Conservation (phyloP, 2,113 vertebrate genomes). For the Pagrus major region DNA sequence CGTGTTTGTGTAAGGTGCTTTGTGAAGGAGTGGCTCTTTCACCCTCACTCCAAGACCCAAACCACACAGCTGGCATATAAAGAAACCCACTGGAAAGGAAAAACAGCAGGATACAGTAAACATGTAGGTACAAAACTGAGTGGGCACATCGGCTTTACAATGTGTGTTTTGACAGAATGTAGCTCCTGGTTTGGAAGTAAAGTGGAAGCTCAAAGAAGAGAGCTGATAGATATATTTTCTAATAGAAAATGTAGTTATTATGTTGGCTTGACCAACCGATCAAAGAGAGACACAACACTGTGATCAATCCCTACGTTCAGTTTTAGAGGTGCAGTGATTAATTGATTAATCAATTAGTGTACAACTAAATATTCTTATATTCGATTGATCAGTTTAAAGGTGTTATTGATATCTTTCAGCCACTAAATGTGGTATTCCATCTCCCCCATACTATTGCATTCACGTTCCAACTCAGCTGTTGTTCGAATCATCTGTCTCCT, state of each 20-base stretch:
- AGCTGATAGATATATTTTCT: too few relatives aligned
- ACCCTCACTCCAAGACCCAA: slow-evolving; percentile 32
- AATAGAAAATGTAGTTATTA: too few relatives aligned
- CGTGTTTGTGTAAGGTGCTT: slow-evolving; percentile 61
- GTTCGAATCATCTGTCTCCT: too few relatives aligned
- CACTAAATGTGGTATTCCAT: too few relatives aligned
- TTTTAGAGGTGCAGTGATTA: too few relatives aligned
- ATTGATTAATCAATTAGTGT: too few relatives aligned
- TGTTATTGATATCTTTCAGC: too few relatives aligned
- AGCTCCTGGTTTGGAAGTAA: slow-evolving; percentile 3
- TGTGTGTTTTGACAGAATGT: background rate
- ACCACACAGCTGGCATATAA: slow-evolving; percentile 44
- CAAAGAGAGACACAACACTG: background rate
- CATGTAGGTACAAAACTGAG: slow-evolving; percentile 22
- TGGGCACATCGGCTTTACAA: slow-evolving; percentile 20
- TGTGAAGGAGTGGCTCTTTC: slow-evolving; percentile 57
- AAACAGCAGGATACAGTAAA: slow-evolving; percentile 59
- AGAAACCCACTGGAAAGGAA: slow-evolving; percentile 43
- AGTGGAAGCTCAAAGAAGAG: background rate
- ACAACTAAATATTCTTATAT: too few relatives aligned
- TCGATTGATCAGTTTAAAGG: too few relatives aligned
- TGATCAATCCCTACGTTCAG: background rate
- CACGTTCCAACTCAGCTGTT: too few relatives aligned
- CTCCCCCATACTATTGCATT: too few relatives aligned
- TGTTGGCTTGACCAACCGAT: background rate